A percentile compares a stretch with the other conserved stretches of the same genome.
Conservation (phyloP, 1,140 invertebrate genomes). For the Marisa cornuarietis region DNA sequence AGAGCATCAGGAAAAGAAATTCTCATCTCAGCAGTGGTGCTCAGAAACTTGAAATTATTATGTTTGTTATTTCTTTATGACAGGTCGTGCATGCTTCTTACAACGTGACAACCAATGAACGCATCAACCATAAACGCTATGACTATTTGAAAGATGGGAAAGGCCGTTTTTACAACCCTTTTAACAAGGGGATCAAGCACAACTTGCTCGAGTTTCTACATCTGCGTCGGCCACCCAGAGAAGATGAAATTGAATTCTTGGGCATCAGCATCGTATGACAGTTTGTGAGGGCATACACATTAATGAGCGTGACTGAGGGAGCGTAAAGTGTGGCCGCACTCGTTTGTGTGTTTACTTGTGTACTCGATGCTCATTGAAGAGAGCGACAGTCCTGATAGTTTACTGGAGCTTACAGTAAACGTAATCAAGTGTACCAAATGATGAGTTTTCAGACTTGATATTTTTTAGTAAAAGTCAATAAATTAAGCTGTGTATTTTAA, state of each 20-base stretch:
- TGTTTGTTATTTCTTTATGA: conserved; percentile 22
- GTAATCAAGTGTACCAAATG: too few species aligned
- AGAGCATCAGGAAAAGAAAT: not conserved
- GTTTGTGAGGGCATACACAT: not conserved
- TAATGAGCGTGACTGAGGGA: too few species aligned
- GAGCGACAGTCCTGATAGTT: too few species aligned
- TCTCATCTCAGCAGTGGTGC: not conserved
- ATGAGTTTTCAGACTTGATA: too few species aligned
- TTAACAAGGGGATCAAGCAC: conserved; percentile 83
- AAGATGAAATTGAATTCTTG: conserved; percentile 51
- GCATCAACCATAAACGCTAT: conserved; percentile 92
- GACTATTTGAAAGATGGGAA: conserved; percentile 86
- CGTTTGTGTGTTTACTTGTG: too few species aligned
- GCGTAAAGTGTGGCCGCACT: too few species aligned
- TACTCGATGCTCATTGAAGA: too few species aligned
- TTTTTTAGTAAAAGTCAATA: too few species aligned
- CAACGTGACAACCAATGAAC: conserved; percentile 93
- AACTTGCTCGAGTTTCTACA: conserved; percentile 90
- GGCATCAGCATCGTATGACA: conserved; percentile 32
- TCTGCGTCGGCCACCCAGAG: conserved; percentile 40
- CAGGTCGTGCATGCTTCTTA: conserved; percentile 69
- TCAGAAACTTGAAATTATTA: not conserved
- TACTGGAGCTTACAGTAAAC: too few species aligned
- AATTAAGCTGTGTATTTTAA: too few species aligned
- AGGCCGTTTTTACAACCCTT: conserved; percentile 88